Conservation (phyloP, 1,140 invertebrate genomes). For the Hestina assimilis region DNA sequence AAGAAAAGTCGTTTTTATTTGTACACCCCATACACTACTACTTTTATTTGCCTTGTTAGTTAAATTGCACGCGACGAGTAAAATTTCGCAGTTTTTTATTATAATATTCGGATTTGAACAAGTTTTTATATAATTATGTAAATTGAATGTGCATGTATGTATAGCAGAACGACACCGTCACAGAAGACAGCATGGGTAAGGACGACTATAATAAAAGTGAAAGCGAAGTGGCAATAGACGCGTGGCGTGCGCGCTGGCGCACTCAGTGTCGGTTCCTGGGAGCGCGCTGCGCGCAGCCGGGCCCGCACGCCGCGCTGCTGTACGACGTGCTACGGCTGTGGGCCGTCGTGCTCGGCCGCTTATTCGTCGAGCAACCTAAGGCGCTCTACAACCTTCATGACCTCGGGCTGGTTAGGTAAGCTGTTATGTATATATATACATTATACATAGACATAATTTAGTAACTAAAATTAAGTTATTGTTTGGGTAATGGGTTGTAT, state of each 20-base stretch:
- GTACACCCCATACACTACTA: no score
- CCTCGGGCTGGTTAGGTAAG: slow-evolving; percentile 33
- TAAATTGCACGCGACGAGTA: no score
- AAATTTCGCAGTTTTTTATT: neutral
- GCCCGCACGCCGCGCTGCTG: slow-evolving; percentile 37
- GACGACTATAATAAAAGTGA: neutral
- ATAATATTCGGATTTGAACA: neutral
- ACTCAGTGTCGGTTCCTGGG: slow-evolving; percentile 20
- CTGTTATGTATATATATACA: neutral
- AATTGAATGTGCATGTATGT: neutral
- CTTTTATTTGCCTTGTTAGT: no score
- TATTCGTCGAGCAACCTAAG: slow-evolving; percentile 31
- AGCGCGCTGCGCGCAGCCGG: slow-evolving; percentile 18
- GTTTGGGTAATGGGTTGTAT: no score
- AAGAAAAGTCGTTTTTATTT: no score
- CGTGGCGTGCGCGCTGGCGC: slow-evolving; percentile 29
- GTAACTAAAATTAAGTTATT: no score
- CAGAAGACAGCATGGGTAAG: neutral
- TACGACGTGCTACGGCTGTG: slow-evolving; percentile 54
- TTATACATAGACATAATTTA: neutral
- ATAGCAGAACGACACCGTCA: neutral
- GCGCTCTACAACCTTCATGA: slow-evolving; percentile 51
- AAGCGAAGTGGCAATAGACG: neutral
- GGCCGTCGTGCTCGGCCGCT: slow-evolving; percentile 36
- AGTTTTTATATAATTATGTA: neutral